Evolutionary conservation across 2,113 vertebrate genomes (phyloP).

Genomic region (Leptosomus discolor): DNA sequence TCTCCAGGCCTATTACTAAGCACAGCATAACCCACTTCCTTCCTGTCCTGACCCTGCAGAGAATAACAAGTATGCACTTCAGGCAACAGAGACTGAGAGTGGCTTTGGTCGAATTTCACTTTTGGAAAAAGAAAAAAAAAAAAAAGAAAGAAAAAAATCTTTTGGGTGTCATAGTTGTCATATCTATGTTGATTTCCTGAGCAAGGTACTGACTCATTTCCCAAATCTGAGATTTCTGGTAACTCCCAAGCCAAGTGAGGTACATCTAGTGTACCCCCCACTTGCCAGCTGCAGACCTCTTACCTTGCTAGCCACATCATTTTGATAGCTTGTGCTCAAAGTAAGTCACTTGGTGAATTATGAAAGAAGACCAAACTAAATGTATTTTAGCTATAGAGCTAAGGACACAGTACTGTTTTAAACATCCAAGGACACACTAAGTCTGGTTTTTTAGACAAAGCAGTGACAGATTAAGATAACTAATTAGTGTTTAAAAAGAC

Average conservation of each 20-base stretch:
- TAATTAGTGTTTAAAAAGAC: background rate
- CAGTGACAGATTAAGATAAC: background rate
- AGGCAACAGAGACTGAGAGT: background rate
- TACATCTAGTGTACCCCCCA: background rate
- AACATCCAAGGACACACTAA: background rate
- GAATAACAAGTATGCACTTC: background rate
- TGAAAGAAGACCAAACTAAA: background rate
- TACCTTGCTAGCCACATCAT: background rate
- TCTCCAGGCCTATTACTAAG: background rate
- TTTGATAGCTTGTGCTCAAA: background rate
- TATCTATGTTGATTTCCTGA: background rate
- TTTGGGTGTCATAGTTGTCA: background rate
- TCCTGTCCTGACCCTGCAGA: background rate
- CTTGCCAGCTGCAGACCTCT: background rate
- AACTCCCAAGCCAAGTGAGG: background rate
- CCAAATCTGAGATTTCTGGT: background rate
- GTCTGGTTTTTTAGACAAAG: background rate
- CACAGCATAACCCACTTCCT: background rate
- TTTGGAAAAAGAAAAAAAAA: background rate
- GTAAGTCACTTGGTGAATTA: background rate
- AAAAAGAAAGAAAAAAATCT: too few species aligned
- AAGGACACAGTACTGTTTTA: background rate
- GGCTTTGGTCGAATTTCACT: accelerated
- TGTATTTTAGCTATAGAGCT: background rate
- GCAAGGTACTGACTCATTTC: accelerated